These are phyloP conservation scores for Toxotes chatareus DNA, from an alignment of 2,113 vertebrate species.

Conservation along the genomic window DNA sequence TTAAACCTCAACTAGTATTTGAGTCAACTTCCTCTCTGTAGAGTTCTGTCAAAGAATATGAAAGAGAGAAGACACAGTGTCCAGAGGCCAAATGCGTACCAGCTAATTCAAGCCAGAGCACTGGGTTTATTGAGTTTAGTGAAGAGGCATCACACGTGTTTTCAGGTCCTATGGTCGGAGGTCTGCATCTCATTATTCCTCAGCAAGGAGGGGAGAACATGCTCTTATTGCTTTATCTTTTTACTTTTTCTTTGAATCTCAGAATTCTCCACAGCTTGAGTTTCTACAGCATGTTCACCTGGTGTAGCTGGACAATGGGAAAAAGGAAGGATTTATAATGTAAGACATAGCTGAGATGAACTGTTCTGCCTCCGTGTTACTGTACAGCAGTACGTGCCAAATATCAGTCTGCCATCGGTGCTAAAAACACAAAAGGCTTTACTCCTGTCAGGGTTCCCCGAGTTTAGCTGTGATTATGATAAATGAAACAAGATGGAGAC, in stretches of 20 bases:
- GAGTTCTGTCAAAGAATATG: constrained; percentile 39
- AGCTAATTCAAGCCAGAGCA: constrained; percentile 69
- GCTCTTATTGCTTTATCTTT: constrained; percentile 13
- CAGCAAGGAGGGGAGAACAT: constrained; percentile 12
- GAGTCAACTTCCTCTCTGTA: constrained; percentile 33
- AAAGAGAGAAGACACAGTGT: constrained; percentile 38
- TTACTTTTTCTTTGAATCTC: constrained; percentile 6
- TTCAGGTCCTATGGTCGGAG: constrained; percentile 39
- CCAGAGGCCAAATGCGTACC: constrained; percentile 38
- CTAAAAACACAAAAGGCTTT: constrained; percentile 47
- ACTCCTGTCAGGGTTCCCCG: neutral
- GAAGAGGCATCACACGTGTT: constrained; percentile 45
- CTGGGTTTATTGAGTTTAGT: constrained; percentile 66
- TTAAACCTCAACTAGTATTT: constrained; percentile 12
- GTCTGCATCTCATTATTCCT: constrained; percentile 47
- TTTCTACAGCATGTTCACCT: constrained; percentile 13
- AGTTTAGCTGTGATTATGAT: constrained; percentile 15
- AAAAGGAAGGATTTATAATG: constrained; percentile 14
- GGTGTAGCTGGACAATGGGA: constrained; percentile 7
- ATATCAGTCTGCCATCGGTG: constrained; percentile 37
- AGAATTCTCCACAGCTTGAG: neutral
- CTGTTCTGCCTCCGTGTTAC: constrained; percentile 21
- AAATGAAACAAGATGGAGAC: constrained; percentile 30
- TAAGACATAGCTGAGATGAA: constrained; percentile 11
- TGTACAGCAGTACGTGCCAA: constrained; percentile 41